Evolutionary conservation across 2,797 vertebrate genomes (phyloP).

Genomic region (Oophaga sylvatica): DNA sequence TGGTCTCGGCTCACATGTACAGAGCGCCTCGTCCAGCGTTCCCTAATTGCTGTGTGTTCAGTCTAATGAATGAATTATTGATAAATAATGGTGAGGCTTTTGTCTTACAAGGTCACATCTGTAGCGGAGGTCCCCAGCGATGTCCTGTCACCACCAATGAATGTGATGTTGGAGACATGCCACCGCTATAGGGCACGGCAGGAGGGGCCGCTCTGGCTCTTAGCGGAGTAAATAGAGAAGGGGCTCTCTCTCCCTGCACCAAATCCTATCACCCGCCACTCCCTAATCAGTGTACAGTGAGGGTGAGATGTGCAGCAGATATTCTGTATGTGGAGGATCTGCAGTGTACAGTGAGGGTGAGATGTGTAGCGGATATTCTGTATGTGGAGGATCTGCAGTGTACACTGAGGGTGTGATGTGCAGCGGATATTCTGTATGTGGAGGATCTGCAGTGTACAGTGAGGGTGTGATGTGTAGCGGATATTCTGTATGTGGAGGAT

Average conservation of each 20-base stretch:
- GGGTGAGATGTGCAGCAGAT: no score
- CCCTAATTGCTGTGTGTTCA: constrained; percentile 39
- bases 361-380: no score
- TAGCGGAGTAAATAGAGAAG: background rate
- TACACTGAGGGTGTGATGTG: no score
- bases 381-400: no score
- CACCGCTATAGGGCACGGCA: background rate
- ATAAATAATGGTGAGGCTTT: constrained; percentile 7
- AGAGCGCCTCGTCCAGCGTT: background rate
- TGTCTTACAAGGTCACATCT: constrained; percentile 17
- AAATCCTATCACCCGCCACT: background rate
- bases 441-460: no score
- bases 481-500: no score
- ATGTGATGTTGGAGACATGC: background rate
- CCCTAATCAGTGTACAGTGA: no score
- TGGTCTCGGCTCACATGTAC: background rate
- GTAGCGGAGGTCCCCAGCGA: constrained; percentile 4
- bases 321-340: no score
- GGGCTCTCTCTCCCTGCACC: background rate
- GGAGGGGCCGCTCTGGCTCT: background rate
- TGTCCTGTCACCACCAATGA: constrained; percentile 39
- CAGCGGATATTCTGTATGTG: no score
- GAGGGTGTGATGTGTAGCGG: no score
- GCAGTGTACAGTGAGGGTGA: no score
- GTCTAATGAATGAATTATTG: constrained; percentile 47